Conservation (phyloP, 2,888 invertebrate genomes). For the Cephalotes varians region DNA sequence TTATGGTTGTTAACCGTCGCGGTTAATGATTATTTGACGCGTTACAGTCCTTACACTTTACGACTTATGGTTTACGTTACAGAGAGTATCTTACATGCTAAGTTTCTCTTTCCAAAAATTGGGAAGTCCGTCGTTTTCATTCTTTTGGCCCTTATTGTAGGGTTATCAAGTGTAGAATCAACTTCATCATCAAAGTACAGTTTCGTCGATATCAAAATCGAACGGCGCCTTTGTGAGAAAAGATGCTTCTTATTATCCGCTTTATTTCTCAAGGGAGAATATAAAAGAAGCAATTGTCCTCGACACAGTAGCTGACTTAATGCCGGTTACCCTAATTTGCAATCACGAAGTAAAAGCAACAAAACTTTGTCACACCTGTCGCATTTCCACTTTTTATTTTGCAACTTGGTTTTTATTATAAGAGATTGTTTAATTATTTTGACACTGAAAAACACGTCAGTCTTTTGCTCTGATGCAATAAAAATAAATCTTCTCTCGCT, state of each 20-base stretch:
- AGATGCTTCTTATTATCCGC: constrained; percentile 11
- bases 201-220: constrained; percentile 45
- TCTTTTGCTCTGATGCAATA: constrained; percentile 63
- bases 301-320: constrained; percentile 18
- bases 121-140: constrained; percentile 42
- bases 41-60: constrained; percentile 60
- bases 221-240: constrained; percentile 28
- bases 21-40: constrained; percentile 62
- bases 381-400: constrained; percentile 22
- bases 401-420: constrained; percentile 25
- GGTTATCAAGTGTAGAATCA: constrained; percentile 7
- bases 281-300: constrained; percentile 43
- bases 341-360: constrained; percentile 60
- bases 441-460: constrained; percentile 48
- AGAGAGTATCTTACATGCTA: constrained; percentile 62
- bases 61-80: constrained; percentile 58
- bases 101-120: constrained; percentile 34
- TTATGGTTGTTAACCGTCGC: constrained; percentile 44
- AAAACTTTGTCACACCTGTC: constrained; percentile 36
- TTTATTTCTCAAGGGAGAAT: constrained; percentile 10
- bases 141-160: constrained; percentile 8
- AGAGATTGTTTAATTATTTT: constrained; percentile 35
- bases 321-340: constrained; percentile 61
- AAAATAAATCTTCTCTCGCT: constrained; percentile 65
- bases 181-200: constrained; percentile 12